Base-by-base conservation (phyloP, 2,113 vertebrate species). In the Colossoma macropomum region DNA sequence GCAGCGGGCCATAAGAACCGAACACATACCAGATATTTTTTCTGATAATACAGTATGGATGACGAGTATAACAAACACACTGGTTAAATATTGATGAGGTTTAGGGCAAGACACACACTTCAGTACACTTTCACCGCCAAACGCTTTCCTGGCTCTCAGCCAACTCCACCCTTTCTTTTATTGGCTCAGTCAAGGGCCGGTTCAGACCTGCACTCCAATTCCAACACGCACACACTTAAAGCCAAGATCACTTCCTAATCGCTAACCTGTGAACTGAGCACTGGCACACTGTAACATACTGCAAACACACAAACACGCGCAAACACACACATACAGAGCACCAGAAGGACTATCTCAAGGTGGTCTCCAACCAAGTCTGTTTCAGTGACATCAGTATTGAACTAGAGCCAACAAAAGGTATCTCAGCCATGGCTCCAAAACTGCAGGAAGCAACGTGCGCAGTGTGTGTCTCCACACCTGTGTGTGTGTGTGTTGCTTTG, bases 11-110 rank as follows among this genome's bases (percentile, higher is more conserved):
- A 27, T 11, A 62, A 62, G n/a, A 30, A 25, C 11, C 16, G 28
- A 54, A 45, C 23, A 15, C 6, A 56, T 17, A 60, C 11, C 17
- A 41, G 50, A 71, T 59, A 69, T 3, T 32, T 27, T 79, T 10
- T 12, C 68, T 15, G 69, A 48, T 63, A 23, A 5, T 56, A 25
- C 34, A 25, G 66, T 66, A 34, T 5, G 12, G 56, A 30, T 50
- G 54, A 23, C 27, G 1, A 13, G 27, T 16, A 45, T 11, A 17
- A 45, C 48, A 30, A 75, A 63, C 70, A 27, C 16, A 10, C 56
- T 12, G 56, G 92, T 93, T 93, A 94, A 92, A 91, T 87, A 92
- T 93, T 91, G 87, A 93, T 77, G 15, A 71, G 65, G n/a, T 25
- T 56, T 34, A 66, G 77, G 38, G 86, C 77, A 45, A 52, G 69